A percentile compares a stretch with the other conserved stretches of the same genome.
Conservation (phyloP, 2,797 vertebrate species). For the Xenentodon cancila region DNA sequence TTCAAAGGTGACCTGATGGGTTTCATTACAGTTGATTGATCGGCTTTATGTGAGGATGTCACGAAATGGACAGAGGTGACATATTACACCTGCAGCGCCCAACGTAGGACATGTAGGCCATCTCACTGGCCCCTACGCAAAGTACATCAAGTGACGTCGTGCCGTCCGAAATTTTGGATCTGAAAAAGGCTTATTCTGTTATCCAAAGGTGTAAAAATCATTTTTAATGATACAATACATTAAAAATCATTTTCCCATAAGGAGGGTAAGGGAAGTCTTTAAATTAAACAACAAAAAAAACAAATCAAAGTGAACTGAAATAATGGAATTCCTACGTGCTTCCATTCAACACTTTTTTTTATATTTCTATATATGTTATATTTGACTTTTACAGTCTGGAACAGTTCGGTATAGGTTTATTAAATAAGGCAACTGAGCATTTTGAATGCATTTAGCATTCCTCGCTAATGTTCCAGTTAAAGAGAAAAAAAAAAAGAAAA, state of each 20-base stretch:
- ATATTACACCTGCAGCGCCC: constrained; percentile 68
- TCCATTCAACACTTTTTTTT: too few species aligned
- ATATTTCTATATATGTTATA: too few species aligned
- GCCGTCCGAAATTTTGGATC: too few species aligned
- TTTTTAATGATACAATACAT: not conserved
- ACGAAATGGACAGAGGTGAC: constrained; percentile 75
- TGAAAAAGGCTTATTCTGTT: too few species aligned
- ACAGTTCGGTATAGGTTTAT: not conserved
- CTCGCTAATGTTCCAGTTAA: not conserved
- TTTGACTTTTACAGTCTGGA: not conserved
- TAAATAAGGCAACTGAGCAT: not conserved
- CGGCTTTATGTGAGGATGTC: constrained; percentile 78
- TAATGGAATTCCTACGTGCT: too few species aligned
- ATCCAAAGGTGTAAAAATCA: not conserved
- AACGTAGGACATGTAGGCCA: constrained; percentile 44
- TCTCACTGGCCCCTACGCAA: constrained; percentile 21
- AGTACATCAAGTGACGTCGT: constrained; percentile 7
- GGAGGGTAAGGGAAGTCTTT: too few species aligned
- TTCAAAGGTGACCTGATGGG: constrained; percentile 84
- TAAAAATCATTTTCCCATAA: too few species aligned
- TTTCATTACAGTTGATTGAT: constrained; percentile 86
- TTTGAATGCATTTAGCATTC: not conserved
- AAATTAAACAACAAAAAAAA: not conserved
- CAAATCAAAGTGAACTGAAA: not conserved
- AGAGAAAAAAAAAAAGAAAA: not conserved